These are phyloP conservation scores for Montipora capricornis DNA, from an alignment of 64 coral and sea anemone genomes.

Conservation along the genomic window DNA sequence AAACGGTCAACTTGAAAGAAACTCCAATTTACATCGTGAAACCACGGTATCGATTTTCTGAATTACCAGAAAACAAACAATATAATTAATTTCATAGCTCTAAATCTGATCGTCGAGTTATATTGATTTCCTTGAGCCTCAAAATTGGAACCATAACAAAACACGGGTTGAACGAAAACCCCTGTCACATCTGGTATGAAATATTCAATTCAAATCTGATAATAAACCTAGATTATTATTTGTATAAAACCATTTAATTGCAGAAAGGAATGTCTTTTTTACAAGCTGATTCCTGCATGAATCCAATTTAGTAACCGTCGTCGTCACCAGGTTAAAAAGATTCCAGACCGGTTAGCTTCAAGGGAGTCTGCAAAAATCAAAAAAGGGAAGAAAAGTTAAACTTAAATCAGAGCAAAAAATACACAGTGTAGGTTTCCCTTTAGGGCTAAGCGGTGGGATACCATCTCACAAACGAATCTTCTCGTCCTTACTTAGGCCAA, in stretches of 20 bases:
- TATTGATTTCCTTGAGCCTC: neutral
- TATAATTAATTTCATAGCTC: too few species aligned
- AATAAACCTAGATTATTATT: slow-evolving; percentile 17
- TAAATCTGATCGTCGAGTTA: neutral
- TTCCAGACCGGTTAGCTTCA: too few species aligned
- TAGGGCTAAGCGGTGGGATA: too few species aligned
- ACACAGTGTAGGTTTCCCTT: too few species aligned
- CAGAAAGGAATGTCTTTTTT: slow-evolving; percentile 1
- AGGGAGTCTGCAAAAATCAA: neutral
- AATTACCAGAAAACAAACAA: too few species aligned
- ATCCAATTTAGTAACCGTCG: too few species aligned
- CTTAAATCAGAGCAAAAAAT: neutral
- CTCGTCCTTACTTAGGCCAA: too few species aligned
- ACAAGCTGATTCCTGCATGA: neutral
- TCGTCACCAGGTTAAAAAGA: too few species aligned
- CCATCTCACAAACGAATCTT: too few species aligned
- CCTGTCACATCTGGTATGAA: neutral
- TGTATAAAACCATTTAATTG: slow-evolving; percentile 11
- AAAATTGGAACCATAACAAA: neutral
- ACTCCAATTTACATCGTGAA: too few species aligned
- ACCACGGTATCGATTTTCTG: too few species aligned
- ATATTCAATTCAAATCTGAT: neutral
- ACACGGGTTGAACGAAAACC: neutral
- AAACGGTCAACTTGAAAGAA: too few species aligned
- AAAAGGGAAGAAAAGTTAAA: neutral